phyloP scores from a whole-genome alignment of 2,797 vertebrate genomes.

The Chromis chromis region DNA sequence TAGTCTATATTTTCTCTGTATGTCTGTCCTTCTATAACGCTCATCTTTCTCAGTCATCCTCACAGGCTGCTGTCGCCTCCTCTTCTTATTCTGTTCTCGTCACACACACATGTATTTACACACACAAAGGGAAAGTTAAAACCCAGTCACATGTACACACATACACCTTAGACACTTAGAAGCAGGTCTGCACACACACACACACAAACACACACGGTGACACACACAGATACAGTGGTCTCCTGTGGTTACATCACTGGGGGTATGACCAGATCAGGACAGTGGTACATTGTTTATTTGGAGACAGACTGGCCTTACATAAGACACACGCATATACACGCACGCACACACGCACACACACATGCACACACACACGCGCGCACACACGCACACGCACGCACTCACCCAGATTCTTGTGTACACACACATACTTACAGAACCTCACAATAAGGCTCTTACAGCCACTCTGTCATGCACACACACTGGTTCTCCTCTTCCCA shows the following conservation, averaged over 20 bases:
- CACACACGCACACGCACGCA: slow-evolving; percentile 32
- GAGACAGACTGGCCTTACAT: slow-evolving; percentile 65
- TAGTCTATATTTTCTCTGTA: no score
- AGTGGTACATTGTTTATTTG: slow-evolving; percentile 75
- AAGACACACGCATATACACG: slow-evolving; percentile 48
- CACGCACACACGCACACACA: slow-evolving; percentile 8
- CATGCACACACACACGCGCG: slow-evolving; percentile 4
- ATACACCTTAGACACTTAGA: no score
- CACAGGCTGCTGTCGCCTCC: no score
- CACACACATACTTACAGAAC: slow-evolving; percentile 34
- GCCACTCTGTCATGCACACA: slow-evolving; percentile 40
- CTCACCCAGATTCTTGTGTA: slow-evolving; percentile 21
- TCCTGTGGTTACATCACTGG: slow-evolving; percentile 62
- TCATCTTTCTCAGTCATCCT: no score
- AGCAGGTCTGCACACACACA: slow-evolving; percentile 3
- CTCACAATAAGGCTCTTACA: slow-evolving; percentile 49
- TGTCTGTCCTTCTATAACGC: no score
- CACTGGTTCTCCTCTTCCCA: slow-evolving; percentile 51
- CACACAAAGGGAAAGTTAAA: no score
- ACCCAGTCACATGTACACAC: not conserved
- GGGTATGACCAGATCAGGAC: slow-evolving; percentile 67
- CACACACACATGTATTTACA: no score
- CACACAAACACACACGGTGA: slow-evolving; percentile 4
- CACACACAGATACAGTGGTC: slow-evolving; percentile 20
- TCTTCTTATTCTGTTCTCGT: no score